Conservation (phyloP, 2,888 invertebrate genomes). For the Mayetiola destructor region DNA sequence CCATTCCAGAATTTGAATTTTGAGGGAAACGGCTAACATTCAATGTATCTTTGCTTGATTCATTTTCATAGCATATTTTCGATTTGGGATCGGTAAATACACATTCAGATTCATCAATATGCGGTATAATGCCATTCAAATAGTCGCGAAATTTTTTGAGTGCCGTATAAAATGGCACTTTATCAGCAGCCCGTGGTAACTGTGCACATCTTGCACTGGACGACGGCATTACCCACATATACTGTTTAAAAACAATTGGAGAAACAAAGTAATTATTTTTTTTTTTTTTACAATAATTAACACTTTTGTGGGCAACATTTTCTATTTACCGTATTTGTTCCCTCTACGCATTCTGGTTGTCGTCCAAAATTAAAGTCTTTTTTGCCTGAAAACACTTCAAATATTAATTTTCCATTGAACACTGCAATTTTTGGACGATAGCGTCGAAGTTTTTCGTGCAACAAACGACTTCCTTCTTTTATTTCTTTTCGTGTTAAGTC, state of each 20-base stretch:
- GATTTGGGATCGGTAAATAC: slow-evolving; percentile 63
- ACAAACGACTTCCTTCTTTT: slow-evolving; percentile 78
- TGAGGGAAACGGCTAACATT: not conserved
- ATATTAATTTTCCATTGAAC: slow-evolving; percentile 97
- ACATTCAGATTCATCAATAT: slow-evolving; percentile 75
- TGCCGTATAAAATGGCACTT: slow-evolving; percentile 93
- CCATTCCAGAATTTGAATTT: not conserved
- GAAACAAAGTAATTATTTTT: not conserved
- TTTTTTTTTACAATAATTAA: not conserved
- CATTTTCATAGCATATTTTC: slow-evolving; percentile 43
- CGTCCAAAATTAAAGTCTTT: slow-evolving; percentile 95
- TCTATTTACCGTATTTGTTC: slow-evolving; percentile 76
- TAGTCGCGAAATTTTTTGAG: slow-evolving; percentile 91
- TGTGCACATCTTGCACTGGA: slow-evolving; percentile 95
- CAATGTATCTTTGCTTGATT: not conserved
- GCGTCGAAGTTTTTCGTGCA: slow-evolving; percentile 78
- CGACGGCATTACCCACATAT: slow-evolving; percentile 98
- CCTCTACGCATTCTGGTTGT: slow-evolving; percentile 84
- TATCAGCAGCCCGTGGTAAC: slow-evolving; percentile 92
- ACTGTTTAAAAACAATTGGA: slow-evolving; percentile 39
- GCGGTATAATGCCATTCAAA: slow-evolving; percentile 70
- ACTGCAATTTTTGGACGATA: slow-evolving; percentile 93
- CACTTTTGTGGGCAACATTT: not conserved
- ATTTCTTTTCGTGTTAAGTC: slow-evolving; percentile 89
- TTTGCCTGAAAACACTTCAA: slow-evolving; percentile 93